Conservation (phyloP, 2,797 vertebrate species). For the Lagodon rhomboides region DNA sequence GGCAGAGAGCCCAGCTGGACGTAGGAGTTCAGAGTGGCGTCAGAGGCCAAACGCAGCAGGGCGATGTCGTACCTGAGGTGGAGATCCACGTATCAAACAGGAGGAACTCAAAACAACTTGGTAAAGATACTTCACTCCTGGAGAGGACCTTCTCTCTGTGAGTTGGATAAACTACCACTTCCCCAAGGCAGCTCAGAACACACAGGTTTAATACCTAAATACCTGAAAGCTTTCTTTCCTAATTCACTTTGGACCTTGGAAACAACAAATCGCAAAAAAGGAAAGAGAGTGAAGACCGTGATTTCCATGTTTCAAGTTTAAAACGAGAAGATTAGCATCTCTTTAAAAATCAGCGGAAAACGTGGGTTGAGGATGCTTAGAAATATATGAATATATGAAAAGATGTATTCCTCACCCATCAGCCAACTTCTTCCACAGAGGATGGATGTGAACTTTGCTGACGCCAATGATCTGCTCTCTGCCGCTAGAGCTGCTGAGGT, state of each 20-base stretch:
- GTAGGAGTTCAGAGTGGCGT: constrained; percentile 66
- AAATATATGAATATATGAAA: not conserved
- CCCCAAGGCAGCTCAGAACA: not conserved
- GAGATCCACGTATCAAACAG: no score
- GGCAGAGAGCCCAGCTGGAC: constrained; percentile 81
- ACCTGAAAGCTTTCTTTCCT: no score
- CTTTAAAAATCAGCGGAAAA: not conserved
- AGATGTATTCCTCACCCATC: constrained; percentile 73
- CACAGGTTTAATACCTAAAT: no score
- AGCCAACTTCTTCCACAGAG: constrained; percentile 71
- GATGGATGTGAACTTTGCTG: constrained; percentile 77
- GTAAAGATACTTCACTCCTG: no score
- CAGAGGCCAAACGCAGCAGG: constrained; percentile 77
- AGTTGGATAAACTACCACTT: no score
- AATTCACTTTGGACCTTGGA: no score
- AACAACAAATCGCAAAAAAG: no score
- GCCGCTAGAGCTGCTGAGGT: constrained; percentile 63
- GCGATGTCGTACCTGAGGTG: constrained; percentile 85
- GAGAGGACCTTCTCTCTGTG: not conserved
- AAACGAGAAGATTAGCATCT: no score
- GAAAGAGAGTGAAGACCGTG: no score
- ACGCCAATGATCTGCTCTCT: constrained; percentile 84
- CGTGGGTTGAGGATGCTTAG: not conserved
- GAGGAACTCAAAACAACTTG: no score
- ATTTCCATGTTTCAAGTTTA: no score